phyloP scores from a whole-genome alignment of 1,140 invertebrate genomes.

The Diorhabda elongata region DNA sequence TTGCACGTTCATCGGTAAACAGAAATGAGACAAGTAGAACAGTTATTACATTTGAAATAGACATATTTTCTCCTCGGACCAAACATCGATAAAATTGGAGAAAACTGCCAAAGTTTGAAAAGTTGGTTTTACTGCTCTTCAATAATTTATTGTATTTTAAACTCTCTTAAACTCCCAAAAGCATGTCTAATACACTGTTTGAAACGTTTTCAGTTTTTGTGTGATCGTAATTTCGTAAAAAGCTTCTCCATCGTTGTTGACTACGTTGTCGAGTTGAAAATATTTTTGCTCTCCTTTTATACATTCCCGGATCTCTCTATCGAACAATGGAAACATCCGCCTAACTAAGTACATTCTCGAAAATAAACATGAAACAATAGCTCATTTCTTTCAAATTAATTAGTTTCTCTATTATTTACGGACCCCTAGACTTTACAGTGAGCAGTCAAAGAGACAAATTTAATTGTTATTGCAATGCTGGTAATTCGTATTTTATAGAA shows the following conservation, averaged over 20 bases:
- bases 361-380: constrained; percentile 3
- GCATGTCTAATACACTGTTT: constrained; percentile 1
- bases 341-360: constrained; percentile 2
- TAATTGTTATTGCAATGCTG: neutral
- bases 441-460: neutral
- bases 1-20: too few relatives aligned
- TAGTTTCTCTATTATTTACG: constrained; percentile 1
- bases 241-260: neutral
- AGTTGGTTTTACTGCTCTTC: neutral
- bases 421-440: neutral
- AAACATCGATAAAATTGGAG: too few relatives aligned
- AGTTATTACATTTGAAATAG: too few relatives aligned
- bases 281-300: neutral
- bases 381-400: constrained; percentile 3
- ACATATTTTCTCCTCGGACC: too few relatives aligned
- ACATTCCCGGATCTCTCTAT: neutral
- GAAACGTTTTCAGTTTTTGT: neutral
- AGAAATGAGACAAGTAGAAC: too few relatives aligned
- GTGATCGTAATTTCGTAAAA: constrained; percentile 2
- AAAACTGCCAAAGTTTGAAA: too few relatives aligned
- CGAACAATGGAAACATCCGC: constrained; percentile 1
- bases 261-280: neutral
- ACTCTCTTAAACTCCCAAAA: neutral
- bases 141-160: constrained; percentile 1
- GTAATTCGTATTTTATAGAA: neutral